Evolutionary conservation across 2,797 vertebrate genomes (phyloP).

Genomic region (Sebastes alutus): DNA sequence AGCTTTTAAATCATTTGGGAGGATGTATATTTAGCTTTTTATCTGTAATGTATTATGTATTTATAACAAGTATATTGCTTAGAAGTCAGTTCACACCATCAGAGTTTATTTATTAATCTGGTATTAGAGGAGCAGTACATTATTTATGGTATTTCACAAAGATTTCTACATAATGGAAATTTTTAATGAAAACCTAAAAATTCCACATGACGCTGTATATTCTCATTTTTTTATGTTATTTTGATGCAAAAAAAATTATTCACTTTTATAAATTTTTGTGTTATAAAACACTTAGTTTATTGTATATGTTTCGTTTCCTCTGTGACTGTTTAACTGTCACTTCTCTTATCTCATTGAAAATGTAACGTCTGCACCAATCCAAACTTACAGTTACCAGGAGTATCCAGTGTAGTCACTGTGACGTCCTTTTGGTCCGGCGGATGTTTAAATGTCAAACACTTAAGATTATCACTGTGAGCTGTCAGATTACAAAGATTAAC

Average conservation of each 20-base stretch:
- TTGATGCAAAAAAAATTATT: not conserved
- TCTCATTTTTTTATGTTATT: not conserved
- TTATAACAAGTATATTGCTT: not conserved
- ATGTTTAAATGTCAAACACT: conserved; percentile 9
- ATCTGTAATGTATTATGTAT: not conserved
- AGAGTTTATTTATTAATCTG: not conserved
- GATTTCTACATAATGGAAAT: not conserved
- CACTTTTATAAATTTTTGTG: not conserved
- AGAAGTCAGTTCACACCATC: not conserved
- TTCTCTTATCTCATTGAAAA: not conserved
- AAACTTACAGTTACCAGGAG: not conserved
- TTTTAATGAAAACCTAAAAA: not conserved
- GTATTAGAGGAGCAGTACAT: not conserved
- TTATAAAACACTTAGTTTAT: not conserved
- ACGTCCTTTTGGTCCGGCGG: not conserved
- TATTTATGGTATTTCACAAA: not conserved
- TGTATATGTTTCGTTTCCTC: not conserved
- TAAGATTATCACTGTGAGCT: conserved; percentile 48
- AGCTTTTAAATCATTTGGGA: not conserved
- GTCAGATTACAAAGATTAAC: conserved; percentile 71
- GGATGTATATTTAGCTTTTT: too few species aligned
- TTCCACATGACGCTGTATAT: not conserved
- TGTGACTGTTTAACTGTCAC: not conserved
- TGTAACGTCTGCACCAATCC: not conserved
- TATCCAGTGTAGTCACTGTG: not conserved